A percentile compares a stretch with the other conserved stretches of the same genome.
Evolutionary conservation across 2,113 vertebrate species (phyloP).

Genomic region (Azemiops feae): DNA sequence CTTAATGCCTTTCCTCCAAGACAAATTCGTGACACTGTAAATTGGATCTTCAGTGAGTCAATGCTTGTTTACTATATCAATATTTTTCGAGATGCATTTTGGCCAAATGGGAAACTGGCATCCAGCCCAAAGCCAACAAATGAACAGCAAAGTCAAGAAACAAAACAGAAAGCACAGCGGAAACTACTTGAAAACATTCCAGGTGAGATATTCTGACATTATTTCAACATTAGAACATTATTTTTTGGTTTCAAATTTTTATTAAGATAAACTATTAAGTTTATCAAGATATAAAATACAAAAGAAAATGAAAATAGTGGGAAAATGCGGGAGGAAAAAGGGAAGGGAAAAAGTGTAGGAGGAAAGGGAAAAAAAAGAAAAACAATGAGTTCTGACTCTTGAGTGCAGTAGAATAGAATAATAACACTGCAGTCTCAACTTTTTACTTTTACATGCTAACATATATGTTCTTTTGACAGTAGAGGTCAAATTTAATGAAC

Average conservation of each 20-base stretch:
- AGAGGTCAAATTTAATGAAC: neutral
- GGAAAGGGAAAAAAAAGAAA: neutral
- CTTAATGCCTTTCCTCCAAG: constrained; percentile 62
- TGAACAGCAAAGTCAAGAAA: constrained; percentile 79
- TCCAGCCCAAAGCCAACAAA: constrained; percentile 75
- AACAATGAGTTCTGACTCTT: neutral
- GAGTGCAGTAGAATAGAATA: neutral
- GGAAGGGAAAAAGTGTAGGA: neutral
- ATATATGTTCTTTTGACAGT: neutral
- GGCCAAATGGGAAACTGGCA: constrained; percentile 90
- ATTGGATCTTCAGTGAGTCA: constrained; percentile 96
- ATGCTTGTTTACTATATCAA: constrained; percentile 95
- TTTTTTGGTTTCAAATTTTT: neutral
- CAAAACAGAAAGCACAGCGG: constrained; percentile 91
- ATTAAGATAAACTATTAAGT: neutral
- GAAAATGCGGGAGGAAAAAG: neutral
- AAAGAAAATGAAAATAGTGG: neutral
- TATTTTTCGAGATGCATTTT: constrained; percentile 91
- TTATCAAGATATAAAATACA: neutral
- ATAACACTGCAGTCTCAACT: neutral
- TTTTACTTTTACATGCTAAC: neutral
- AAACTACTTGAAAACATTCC: constrained; percentile 98
- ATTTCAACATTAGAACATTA: neutral
- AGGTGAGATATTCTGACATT: constrained; percentile 70
- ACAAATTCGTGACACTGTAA: constrained; percentile 96